phyloP scores from a whole-genome alignment of 2,113 vertebrate species.

The Perca flavescens region DNA sequence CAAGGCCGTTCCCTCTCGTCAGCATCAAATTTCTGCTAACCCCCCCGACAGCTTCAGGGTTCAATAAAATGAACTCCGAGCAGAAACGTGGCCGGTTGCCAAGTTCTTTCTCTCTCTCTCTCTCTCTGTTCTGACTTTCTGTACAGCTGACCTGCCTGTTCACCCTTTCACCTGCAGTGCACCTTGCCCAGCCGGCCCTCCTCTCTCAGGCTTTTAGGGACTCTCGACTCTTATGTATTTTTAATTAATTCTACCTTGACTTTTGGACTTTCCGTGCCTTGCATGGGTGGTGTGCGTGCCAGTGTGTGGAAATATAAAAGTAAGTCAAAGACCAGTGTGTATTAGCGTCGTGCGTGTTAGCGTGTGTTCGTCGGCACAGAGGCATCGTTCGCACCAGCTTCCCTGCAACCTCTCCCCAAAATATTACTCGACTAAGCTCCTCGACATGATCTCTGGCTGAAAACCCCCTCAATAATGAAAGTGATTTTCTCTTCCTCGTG shows the following conservation, averaged over 20 bases:
- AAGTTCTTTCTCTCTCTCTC: background rate
- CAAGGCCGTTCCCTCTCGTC: slow-evolving; percentile 20
- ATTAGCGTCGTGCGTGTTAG: background rate
- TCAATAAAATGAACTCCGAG: background rate
- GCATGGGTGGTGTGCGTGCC: slow-evolving; percentile 10
- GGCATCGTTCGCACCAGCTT: slow-evolving; percentile 30
- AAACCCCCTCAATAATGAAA: slow-evolving; percentile 48
- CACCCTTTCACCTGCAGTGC: slow-evolving; percentile 27
- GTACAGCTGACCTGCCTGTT: slow-evolving; percentile 2
- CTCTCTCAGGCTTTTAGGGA: slow-evolving; percentile 37
- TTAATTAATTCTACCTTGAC: slow-evolving; percentile 41
- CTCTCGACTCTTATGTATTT: slow-evolving; percentile 39
- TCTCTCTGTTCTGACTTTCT: slow-evolving; percentile 7
- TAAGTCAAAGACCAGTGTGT: background rate
- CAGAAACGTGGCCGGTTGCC: background rate
- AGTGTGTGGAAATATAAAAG: slow-evolving; percentile 4
- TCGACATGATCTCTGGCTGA: slow-evolving; percentile 22
- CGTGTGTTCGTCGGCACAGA: background rate
- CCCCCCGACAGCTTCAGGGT: slow-evolving; percentile 22
- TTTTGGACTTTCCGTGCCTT: slow-evolving; percentile 8
- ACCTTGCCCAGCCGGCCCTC: slow-evolving; percentile 5
- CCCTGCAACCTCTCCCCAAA: slow-evolving; percentile 29
- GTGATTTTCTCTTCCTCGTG: slow-evolving; percentile 1
- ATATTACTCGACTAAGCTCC: background rate
- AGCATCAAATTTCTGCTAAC: slow-evolving; percentile 20